A percentile compares a stretch with the other conserved stretches of the same genome.
Conservation (phyloP, 2,797 vertebrate genomes). For the Lateolabrax maculatus region DNA sequence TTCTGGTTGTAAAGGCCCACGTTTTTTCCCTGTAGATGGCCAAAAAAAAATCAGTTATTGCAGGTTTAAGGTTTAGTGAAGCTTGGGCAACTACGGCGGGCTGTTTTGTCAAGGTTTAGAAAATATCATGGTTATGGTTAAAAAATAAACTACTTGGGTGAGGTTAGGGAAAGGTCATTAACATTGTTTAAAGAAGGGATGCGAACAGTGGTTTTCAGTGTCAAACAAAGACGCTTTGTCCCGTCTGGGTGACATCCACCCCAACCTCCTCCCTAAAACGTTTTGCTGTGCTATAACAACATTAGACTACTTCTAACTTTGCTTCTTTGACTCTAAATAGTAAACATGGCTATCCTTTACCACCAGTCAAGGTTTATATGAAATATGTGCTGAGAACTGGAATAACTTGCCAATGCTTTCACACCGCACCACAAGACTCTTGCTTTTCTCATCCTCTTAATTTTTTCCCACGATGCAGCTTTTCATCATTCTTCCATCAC, state of each 20-base stretch:
- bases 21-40: no score
- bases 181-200: background rate
- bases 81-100: background rate
- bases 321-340: no score
- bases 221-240: background rate
- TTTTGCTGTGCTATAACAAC: background rate
- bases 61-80: background rate
- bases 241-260: no score
- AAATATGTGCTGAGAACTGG: background rate
- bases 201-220: background rate
- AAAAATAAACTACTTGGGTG: background rate
- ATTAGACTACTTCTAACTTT: background rate
- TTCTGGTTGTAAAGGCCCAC: no score
- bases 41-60: background rate
- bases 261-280: no score
- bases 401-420: slow-evolving; percentile 5
- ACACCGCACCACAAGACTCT: background rate
- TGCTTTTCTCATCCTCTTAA: slow-evolving; percentile 22
- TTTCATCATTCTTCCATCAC: slow-evolving; percentile 63
- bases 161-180: background rate
- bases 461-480: slow-evolving; percentile 43
- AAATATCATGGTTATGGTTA: background rate
- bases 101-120: background rate
- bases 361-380: background rate
- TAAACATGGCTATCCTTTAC: background rate